Conservation (phyloP, 1,140 invertebrate species). For the Dendroctonus ponderosae region DNA sequence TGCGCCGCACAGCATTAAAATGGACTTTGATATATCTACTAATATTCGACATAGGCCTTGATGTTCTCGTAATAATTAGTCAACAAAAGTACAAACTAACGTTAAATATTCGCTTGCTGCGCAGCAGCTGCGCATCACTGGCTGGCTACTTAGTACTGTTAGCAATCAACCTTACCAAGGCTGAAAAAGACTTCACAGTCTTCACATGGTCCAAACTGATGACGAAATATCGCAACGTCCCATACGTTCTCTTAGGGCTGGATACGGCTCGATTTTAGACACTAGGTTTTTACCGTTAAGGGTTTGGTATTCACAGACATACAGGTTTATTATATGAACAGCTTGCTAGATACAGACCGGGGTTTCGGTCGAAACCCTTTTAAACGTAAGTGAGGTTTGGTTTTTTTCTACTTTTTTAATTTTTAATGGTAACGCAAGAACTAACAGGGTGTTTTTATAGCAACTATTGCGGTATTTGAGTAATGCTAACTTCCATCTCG, state of each 20-base stretch:
- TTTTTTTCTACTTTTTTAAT: conserved; percentile 20
- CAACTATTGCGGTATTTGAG: conserved; percentile 10
- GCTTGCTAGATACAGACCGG: conserved; percentile 26
- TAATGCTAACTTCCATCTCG: conserved; percentile 2
- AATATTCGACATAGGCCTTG: too few species aligned
- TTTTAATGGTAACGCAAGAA: conserved; percentile 23
- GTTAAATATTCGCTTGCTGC: too few species aligned
- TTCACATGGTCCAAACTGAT: conserved; percentile 33
- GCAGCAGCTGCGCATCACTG: too few species aligned
- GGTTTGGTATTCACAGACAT: conserved; percentile 10
- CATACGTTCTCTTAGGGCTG: neutral
- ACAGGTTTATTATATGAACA: conserved; percentile 11
- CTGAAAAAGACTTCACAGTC: conserved; percentile 17
- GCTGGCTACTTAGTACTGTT: too few species aligned
- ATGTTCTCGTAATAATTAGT: too few species aligned
- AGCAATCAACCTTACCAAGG: neutral
- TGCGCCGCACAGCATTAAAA: neutral
- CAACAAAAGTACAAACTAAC: too few species aligned
- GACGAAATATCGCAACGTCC: conserved; percentile 27
- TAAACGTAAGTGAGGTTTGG: conserved; percentile 29
- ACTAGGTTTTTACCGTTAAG: conserved; percentile 2
- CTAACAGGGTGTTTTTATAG: conserved; percentile 31
- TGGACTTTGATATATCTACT: too few species aligned
- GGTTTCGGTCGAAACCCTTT: neutral
- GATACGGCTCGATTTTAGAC: neutral